Conservation (phyloP, 1,140 invertebrate genomes). For the Lycorma delicatula region DNA sequence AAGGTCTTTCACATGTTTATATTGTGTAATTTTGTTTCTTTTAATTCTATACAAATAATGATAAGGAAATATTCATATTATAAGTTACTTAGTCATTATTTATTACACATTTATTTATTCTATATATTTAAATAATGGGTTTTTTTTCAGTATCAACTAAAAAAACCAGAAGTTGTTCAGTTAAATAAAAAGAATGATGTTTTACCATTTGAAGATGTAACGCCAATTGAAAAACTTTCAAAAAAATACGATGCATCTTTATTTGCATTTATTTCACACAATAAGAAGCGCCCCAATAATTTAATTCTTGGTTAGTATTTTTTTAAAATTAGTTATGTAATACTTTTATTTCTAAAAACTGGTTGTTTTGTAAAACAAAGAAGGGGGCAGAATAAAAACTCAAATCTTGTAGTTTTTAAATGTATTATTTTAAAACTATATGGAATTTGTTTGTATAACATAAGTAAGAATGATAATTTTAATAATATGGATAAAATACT, state of each 20-base stretch:
- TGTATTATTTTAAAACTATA: no score
- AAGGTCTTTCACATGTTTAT: no score
- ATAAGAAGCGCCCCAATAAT: constrained; percentile 92
- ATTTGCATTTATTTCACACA: constrained; percentile 84
- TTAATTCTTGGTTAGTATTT: constrained; percentile 61
- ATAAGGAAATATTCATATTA: no score
- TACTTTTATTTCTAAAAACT: not conserved
- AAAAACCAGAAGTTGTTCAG: constrained; percentile 73
- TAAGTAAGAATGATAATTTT: no score
- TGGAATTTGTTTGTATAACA: no score
- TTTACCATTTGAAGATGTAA: constrained; percentile 76
- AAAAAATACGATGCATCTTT: constrained; percentile 80
- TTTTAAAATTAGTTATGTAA: constrained; percentile 6
- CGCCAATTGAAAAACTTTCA: constrained; percentile 73
- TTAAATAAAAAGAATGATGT: constrained; percentile 75
- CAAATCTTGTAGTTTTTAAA: not conserved
- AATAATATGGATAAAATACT: no score
- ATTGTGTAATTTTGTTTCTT: no score
- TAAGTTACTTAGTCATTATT: no score
- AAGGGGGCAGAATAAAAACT: no score
- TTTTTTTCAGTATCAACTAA: constrained; percentile 57
- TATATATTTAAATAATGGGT: constrained; percentile 19
- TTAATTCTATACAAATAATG: no score
- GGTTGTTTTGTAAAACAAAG: not conserved
- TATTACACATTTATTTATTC: constrained; percentile 9